Percentiles rank a stretch among this genome's conserved stretches.
Conservation (phyloP, 2,797 vertebrate species). For the Carcharodon carcharias region DNA sequence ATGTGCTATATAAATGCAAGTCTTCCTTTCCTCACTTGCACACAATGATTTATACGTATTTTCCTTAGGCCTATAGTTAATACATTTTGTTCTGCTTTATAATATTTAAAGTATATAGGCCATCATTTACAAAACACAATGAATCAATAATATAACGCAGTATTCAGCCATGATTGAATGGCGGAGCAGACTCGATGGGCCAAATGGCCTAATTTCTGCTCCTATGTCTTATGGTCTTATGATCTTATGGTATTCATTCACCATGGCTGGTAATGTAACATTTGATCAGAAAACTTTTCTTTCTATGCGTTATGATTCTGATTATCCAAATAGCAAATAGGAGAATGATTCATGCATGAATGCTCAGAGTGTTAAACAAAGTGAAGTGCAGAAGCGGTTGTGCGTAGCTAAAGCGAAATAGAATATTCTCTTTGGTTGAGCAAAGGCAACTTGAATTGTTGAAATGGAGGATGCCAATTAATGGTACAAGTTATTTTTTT, state of each 20-base stretch:
- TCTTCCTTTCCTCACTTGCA: background rate
- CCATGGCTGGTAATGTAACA: background rate
- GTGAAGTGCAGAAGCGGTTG: background rate
- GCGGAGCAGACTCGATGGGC: too few species aligned
- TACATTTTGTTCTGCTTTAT: background rate
- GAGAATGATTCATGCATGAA: background rate
- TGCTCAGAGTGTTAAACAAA: background rate
- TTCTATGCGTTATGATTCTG: background rate
- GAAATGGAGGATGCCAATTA: background rate
- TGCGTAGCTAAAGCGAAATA: background rate
- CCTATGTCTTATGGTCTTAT: too few species aligned
- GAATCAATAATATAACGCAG: background rate
- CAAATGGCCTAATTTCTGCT: too few species aligned
- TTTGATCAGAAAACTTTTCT: background rate
- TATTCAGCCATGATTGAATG: too few species aligned
- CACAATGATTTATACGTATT: background rate
- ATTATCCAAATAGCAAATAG: background rate
- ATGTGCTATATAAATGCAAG: background rate
- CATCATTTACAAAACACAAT: background rate
- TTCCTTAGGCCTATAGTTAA: background rate
- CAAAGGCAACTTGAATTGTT: background rate
- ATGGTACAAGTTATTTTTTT: background rate
- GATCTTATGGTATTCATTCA: too few species aligned
- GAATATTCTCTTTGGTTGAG: background rate
- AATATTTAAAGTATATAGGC: background rate